Percentiles rank a stretch among this genome's conserved stretches.
phyloP scores from a whole-genome alignment of 1,140 invertebrate species.

The Ips typographus region DNA sequence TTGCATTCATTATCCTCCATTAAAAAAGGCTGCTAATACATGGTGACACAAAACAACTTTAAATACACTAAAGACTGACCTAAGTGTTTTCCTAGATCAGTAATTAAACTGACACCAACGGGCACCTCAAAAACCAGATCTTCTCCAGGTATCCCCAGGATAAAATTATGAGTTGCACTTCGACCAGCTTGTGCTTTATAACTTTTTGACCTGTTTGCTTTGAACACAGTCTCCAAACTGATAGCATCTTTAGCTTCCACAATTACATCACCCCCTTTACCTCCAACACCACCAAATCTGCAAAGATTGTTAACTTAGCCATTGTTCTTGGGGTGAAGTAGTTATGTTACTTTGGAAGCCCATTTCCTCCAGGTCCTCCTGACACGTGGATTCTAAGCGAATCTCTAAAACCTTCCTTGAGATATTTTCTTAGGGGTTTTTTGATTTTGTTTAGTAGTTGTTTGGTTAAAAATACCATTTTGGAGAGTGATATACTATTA shows the following conservation, averaged over 20 bases:
- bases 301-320: slow-evolving; percentile 33
- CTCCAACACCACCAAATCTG: slow-evolving; percentile 84
- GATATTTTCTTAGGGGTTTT: slow-evolving; percentile 51
- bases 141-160: slow-evolving; percentile 72
- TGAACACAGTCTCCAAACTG: slow-evolving; percentile 60
- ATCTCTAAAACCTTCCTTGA: slow-evolving; percentile 67
- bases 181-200: slow-evolving; percentile 66
- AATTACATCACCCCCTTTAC: slow-evolving; percentile 81
- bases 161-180: slow-evolving; percentile 69
- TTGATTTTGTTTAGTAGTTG: slow-evolving; percentile 42
- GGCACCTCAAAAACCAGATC: slow-evolving; percentile 76
- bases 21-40: too few relatives aligned
- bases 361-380: slow-evolving; percentile 72
- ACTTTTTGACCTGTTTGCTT: slow-evolving; percentile 58
- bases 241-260: slow-evolving; percentile 66
- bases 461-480: slow-evolving; percentile 52
- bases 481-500: slow-evolving; percentile 16
- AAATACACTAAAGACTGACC: slow-evolving; percentile 49
- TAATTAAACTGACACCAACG: slow-evolving; percentile 72
- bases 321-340: slow-evolving; percentile 1
- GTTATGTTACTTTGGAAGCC: slow-evolving; percentile 48
- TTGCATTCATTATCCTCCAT: too few relatives aligned
- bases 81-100: slow-evolving; percentile 61
- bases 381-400: slow-evolving; percentile 69
- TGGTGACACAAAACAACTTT: not conserved